These are phyloP conservation scores for Heliconius melpomene DNA, from an alignment of 1,140 invertebrate species.

Conservation along the genomic window DNA sequence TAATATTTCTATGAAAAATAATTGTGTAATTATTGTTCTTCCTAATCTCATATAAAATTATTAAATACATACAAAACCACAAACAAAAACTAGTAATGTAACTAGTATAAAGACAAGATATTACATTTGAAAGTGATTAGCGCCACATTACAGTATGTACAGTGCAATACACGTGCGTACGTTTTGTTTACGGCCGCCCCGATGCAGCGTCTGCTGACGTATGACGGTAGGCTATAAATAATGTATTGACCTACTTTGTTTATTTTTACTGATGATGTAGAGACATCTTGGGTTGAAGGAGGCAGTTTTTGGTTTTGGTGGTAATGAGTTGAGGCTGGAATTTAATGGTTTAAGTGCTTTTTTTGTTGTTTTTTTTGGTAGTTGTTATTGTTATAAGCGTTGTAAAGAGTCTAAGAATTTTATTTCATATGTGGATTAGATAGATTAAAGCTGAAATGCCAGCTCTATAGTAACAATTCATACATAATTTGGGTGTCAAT, in stretches of 20 bases:
- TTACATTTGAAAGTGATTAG: background rate
- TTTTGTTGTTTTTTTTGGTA: background rate
- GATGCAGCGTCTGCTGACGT: conserved; percentile 47
- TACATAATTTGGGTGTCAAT: too few species aligned
- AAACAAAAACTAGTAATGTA: too few species aligned
- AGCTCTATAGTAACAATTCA: too few species aligned
- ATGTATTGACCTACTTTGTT: conserved; percentile 61
- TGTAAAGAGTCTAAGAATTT: too few species aligned
- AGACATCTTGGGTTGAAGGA: conserved; percentile 5
- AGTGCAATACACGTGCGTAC: conserved; percentile 31
- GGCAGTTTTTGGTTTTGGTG: conserved; percentile 7
- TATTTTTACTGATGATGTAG: conserved; percentile 21
- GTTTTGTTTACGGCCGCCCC: conserved; percentile 42
- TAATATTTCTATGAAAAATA: background rate
- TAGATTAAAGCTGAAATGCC: too few species aligned
- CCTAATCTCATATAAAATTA: too few species aligned
- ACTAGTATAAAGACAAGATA: too few species aligned
- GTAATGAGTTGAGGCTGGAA: background rate
- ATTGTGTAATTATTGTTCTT: background rate
- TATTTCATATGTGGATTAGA: too few species aligned
- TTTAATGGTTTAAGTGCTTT: background rate
- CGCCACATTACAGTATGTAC: conserved; percentile 4
- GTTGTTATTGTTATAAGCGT: too few species aligned
- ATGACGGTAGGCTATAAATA: conserved; percentile 52
- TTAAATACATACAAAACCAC: too few species aligned